These are phyloP conservation scores for Labroides dimidiatus DNA, from an alignment of 2,797 vertebrate genomes.

Conservation along the genomic window DNA sequence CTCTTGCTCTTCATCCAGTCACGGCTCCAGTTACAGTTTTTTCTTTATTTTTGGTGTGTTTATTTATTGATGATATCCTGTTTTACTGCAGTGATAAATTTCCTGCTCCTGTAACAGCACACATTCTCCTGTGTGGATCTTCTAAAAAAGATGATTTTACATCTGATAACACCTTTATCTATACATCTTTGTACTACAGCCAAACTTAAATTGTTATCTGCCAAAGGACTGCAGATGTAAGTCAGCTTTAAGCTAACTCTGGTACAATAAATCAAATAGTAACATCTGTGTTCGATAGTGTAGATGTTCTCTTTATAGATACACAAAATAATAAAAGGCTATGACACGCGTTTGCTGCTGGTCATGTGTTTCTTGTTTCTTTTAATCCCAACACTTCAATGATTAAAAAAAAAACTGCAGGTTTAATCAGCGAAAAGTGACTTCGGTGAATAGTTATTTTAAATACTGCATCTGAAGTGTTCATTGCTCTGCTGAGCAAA, in stretches of 20 bases:
- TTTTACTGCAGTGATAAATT: background rate
- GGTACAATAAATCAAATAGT: no score
- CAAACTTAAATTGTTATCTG: background rate
- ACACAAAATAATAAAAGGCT: background rate
- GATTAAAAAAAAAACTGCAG: no score
- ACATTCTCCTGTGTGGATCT: background rate
- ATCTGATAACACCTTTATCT: background rate
- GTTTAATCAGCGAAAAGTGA: no score
- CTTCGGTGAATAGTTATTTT: no score
- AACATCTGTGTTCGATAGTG: no score
- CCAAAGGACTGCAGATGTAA: no score
- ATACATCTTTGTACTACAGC: background rate
- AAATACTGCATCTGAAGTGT: no score
- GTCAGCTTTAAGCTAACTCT: no score
- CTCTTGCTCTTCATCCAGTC: background rate
- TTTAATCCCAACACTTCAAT: no score
- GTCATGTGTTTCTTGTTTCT: background rate
- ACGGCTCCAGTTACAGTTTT: background rate
- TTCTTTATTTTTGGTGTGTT: background rate
- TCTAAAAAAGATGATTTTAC: background rate
- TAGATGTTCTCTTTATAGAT: no score
- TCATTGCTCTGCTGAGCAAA: no score
- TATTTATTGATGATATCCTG: slow-evolving; percentile 1
- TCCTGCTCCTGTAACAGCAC: background rate
- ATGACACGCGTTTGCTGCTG: background rate